Conservation (phyloP, 2,888 invertebrate genomes). For the Sepioteuthis lessoniana region DNA sequence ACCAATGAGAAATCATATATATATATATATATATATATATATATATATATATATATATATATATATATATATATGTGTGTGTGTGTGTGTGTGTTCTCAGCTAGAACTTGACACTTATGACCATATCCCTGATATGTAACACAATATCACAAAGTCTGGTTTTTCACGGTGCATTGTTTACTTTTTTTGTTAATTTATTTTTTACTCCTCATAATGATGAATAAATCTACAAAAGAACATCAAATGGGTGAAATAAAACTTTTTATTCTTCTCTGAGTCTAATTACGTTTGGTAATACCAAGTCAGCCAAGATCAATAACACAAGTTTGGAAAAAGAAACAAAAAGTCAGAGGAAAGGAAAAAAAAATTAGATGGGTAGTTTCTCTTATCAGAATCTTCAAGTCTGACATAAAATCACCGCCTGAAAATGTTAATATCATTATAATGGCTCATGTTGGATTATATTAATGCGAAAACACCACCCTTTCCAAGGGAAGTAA, state of each 20-base stretch:
- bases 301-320: neutral
- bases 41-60: neutral
- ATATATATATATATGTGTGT: neutral
- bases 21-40: neutral
- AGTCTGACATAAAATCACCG: neutral
- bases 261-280: neutral
- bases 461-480: neutral
- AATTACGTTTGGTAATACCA: neutral
- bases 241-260: neutral
- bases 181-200: neutral
- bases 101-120: conserved; percentile 33
- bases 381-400: neutral
- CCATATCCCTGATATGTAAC: neutral
- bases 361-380: neutral
- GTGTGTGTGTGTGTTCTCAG: neutral
- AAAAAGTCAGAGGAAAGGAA: neutral
- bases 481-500: neutral
- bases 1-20: neutral
- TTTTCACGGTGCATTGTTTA: neutral
- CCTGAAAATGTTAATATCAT: conserved; percentile 1
- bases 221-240: neutral
- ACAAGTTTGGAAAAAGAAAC: neutral
- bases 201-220: neutral
- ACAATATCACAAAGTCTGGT: neutral
- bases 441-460: neutral